These are phyloP conservation scores for Brachionus sp. DNA, from an alignment of 1,140 invertebrate genomes.

Conservation along the genomic window DNA sequence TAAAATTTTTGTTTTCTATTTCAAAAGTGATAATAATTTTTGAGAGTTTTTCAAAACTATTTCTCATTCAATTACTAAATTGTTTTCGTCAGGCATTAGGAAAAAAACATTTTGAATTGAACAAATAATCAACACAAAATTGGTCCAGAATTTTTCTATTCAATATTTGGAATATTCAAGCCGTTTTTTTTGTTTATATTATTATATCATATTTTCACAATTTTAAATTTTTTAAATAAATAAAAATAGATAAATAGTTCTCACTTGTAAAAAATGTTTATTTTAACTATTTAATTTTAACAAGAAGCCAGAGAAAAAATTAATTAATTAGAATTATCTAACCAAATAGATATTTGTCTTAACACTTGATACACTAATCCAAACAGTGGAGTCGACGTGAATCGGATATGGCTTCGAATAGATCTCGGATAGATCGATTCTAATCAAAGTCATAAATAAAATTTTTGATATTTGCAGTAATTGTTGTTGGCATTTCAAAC, in stretches of 20 bases:
- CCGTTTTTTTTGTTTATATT: constrained; percentile 17
- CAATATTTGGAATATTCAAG: not conserved
- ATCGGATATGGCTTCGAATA: not conserved
- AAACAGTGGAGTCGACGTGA: not conserved
- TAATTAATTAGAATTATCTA: constrained; percentile 17
- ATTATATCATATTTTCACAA: constrained; percentile 30
- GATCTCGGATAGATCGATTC: constrained; percentile 24
- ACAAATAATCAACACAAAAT: not conserved
- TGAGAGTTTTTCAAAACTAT: not conserved
- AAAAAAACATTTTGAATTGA: not conserved
- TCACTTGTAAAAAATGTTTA: constrained; percentile 26
- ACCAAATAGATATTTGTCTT: not conserved
- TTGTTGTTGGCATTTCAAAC: not conserved
- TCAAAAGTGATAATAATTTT: constrained; percentile 23
- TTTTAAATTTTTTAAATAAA: not conserved
- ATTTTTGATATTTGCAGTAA: constrained; percentile 13
- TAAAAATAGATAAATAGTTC: constrained; percentile 21
- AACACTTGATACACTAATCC: constrained; percentile 32
- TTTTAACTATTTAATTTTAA: constrained; percentile 3
- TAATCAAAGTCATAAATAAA: constrained; percentile 11
- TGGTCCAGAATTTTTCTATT: not conserved
- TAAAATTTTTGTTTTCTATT: not conserved
- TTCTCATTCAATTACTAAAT: constrained; percentile 26
- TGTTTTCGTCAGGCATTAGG: constrained; percentile 7
- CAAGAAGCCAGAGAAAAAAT: not conserved